Base-by-base conservation (phyloP, 2,797 vertebrate genomes). In the Neomorphus geoffroyi region DNA sequence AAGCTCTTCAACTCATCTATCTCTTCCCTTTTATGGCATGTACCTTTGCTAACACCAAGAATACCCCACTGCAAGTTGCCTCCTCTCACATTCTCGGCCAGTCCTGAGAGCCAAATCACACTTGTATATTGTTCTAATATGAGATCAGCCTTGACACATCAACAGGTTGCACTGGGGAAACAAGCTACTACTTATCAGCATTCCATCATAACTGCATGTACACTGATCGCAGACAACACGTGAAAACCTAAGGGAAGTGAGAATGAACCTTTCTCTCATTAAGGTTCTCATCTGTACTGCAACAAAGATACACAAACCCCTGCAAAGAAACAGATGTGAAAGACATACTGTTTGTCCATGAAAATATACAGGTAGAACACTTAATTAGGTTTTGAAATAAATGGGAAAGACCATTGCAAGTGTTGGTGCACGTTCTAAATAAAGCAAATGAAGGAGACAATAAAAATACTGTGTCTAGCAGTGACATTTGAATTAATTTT, bases 161-260 rank as follows among this genome's bases (percentile, higher is more conserved):
- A 86, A 73, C 16, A 27, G 53, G 18, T 43, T 73, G 48, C 30
- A 88, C 32, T 35, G 4, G 2, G 27, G 26, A 72, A 89, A 75
- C 17, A 77, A 88, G n/a, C 28, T 60, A 39, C 28, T 81, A 32
- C 17, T 27, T 10, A 69, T 75, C 32, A 57, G n/a, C 32, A 26
- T 65, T 74, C 26, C 33, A 65, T 8, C 0, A 0, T 41, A 92
- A 71, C 35, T 48, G 28, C 0, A 5, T 2, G 12, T 19, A 62
- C n/a, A 19, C 0, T 51, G 37, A 89, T 21, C 57, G 77, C 48
- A 67, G 35, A 39, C 22, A 92, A 65, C 43, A 48, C n/a, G 11
- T 62, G 13, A 86, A 73, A 60, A 41, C 48, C 28, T 56, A 15
- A 80, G 7, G 14, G 11, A 84, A 86, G 17, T 39, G 30, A 1